Evolutionary conservation across 2,888 invertebrate genomes (phyloP).

Genomic region (Heliconius ismenius): DNA sequence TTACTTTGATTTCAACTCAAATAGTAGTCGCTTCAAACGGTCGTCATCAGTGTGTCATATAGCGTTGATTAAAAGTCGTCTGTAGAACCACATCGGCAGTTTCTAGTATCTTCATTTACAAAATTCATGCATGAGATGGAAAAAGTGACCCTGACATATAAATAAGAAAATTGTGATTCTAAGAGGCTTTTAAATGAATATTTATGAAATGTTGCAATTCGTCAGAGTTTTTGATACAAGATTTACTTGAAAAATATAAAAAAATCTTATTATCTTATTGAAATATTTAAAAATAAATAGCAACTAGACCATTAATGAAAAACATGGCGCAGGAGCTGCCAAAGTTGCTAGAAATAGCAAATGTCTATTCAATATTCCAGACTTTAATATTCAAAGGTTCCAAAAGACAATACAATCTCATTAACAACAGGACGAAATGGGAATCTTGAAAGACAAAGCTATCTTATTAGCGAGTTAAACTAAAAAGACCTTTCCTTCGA

Average conservation of each 20-base stretch:
- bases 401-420: conserved; percentile 8
- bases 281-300: background rate
- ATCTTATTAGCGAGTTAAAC: conserved; percentile 3
- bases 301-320: background rate
- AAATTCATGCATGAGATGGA: background rate
- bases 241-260: background rate
- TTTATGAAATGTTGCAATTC: background rate
- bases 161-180: background rate
- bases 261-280: background rate
- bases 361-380: background rate
- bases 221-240: background rate
- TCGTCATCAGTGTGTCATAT: conserved; percentile 14
- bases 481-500: conserved; percentile 3
- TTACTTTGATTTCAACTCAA: conserved; percentile 24
- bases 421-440: conserved; percentile 1
- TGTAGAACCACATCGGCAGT: background rate
- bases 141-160: conserved; percentile 9
- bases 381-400: background rate
- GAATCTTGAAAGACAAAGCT: conserved; percentile 9
- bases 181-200: background rate
- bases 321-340: background rate
- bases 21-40: background rate
- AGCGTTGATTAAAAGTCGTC: conserved; percentile 11
- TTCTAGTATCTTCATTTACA: conserved; percentile 8
- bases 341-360: background rate